phyloP scores from a whole-genome alignment of 1,140 invertebrate genomes.

The Planococcus citri region DNA sequence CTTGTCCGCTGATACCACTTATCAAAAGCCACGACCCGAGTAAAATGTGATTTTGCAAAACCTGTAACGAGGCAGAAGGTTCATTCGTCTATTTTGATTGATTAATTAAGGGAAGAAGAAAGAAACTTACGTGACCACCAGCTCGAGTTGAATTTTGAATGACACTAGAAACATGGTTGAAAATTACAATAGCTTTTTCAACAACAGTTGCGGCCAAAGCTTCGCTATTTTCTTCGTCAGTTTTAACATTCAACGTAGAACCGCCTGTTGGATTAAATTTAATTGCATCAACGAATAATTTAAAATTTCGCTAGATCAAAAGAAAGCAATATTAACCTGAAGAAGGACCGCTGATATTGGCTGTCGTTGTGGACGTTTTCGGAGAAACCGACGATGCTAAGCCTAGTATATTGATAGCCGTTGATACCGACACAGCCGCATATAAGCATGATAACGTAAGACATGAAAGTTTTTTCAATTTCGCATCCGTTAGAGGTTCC shows the following conservation, averaged over 20 bases:
- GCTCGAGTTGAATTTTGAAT: constrained; percentile 74
- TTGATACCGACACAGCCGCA: constrained; percentile 56
- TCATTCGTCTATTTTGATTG: neutral
- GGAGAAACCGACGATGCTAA: constrained; percentile 48
- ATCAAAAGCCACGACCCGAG: constrained; percentile 76
- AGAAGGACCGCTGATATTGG: neutral
- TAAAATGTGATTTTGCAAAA: constrained; percentile 77
- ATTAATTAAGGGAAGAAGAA: neutral
- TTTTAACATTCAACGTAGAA: neutral
- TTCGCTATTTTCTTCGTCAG: constrained; percentile 52
- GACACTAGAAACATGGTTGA: constrained; percentile 61
- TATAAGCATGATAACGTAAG: constrained; percentile 66
- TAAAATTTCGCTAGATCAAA: neutral
- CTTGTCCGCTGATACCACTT: constrained; percentile 64
- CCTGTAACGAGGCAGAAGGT: constrained; percentile 37
- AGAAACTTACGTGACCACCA: constrained; percentile 62
- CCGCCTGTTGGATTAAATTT: neutral
- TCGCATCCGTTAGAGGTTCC: constrained; percentile 67
- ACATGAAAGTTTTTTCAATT: constrained; percentile 64
- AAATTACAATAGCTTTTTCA: constrained; percentile 64
- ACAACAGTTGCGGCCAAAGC: constrained; percentile 52
- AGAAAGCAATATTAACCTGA: neutral
- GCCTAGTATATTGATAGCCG: constrained; percentile 50
- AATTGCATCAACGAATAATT: neutral
- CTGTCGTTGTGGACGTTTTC: constrained; percentile 30